Base-by-base conservation (phyloP, 2,113 vertebrate species). In the Embiotoca jacksoni region DNA sequence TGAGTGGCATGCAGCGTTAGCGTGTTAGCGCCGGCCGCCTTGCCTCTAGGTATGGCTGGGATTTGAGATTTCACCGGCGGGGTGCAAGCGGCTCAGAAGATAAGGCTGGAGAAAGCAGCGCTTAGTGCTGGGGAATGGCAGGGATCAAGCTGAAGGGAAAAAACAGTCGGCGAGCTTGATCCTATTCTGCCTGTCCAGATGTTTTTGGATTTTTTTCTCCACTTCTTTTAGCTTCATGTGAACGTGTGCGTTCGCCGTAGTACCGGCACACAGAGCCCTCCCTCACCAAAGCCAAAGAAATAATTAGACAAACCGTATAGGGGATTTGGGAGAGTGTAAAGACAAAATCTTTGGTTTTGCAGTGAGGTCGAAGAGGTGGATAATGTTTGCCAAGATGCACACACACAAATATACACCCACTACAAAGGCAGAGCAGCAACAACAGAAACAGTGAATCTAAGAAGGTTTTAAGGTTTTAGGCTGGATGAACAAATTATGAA, bases 11-110 rank as follows among this genome's bases (percentile, higher is more conserved):
- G 58, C 80, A 81, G 71, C 30, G 53, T 83, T 89, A 88, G 80
- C 58, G 46, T 49, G 68, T 76, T 89, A 73, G 72, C 41, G n/a
- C 71, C 47, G 74, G 50, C 61, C 63, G 73, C 82, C 68, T 57
- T 75, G 89, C 89, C 78, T 79, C 61, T 69, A 88, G 89, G 86
- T 93, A 86, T 74, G 46, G 69, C 85, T 84, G 86, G 84, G 91
- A 84, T 88, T 91, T 84, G 77, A 85, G 80, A 79, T 82, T 85
- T 87, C 14, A 23, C 65, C 41, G 2, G 81, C 50, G 85, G 84
- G 81, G 81, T 81, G 62, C 68, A 81, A 69, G 88, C 78, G 60
- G 72, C 65, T 72, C 52, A 77, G 80, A 55, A 60, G 85, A 91
- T 89, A 91, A 92, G 83, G 83, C 69, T 5, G 37, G 49, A 83